phyloP scores from a whole-genome alignment of 2,888 invertebrate species.

The Drosophila neotestacea region DNA sequence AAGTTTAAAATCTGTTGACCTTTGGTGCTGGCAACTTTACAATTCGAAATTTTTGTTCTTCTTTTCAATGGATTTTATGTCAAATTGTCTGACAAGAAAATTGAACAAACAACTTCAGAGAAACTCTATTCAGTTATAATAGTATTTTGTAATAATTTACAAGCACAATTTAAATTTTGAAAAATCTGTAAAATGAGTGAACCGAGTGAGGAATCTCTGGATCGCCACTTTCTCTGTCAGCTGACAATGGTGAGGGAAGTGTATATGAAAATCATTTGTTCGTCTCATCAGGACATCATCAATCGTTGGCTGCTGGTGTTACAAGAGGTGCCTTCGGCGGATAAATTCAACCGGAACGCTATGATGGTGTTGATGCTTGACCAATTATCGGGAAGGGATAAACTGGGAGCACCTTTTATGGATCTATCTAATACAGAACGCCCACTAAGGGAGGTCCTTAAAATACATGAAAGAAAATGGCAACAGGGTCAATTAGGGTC shows the following conservation, averaged over 20 bases:
- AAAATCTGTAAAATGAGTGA: conserved; percentile 34
- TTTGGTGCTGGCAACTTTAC: no score
- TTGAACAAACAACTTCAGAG: no score
- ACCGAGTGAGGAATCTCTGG: conserved; percentile 46
- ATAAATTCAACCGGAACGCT: conserved; percentile 67
- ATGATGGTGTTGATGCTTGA: conserved; percentile 60
- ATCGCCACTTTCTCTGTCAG: conserved; percentile 59
- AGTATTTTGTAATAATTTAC: conserved; percentile 2
- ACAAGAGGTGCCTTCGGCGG: not conserved
- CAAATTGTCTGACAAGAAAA: no score
- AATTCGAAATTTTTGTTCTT: no score
- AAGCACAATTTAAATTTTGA: not conserved
- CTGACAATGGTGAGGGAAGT: conserved; percentile 31
- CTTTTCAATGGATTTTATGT: no score
- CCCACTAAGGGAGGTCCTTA: conserved; percentile 48
- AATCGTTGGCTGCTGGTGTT: conserved; percentile 54
- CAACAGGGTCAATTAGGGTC: not conserved
- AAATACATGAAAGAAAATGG: conserved; percentile 17
- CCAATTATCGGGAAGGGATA: conserved; percentile 51
- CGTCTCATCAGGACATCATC: conserved; percentile 13
- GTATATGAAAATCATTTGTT: not conserved
- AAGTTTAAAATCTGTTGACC: no score
- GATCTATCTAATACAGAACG: conserved; percentile 21
- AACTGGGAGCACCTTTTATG: conserved; percentile 48
- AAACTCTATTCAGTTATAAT: not conserved